phyloP scores from a whole-genome alignment of 2,888 invertebrate species.

The Tillus elongatus region DNA sequence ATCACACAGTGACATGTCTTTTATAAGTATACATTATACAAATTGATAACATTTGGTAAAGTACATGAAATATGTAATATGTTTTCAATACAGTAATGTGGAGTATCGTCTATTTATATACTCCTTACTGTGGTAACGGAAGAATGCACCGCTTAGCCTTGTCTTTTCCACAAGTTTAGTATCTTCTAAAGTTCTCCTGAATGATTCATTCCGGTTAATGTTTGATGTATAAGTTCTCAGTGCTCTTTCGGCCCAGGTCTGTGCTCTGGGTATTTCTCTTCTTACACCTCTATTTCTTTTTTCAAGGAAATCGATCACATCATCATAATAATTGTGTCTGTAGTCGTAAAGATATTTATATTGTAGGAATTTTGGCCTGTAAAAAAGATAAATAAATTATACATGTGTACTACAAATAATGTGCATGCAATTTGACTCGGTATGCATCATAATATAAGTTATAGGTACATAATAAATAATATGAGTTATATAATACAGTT shows the following conservation, averaged over 20 bases:
- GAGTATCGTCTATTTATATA: slow-evolving; percentile 63
- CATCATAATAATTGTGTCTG: slow-evolving; percentile 78
- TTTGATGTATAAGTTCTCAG: slow-evolving; percentile 55
- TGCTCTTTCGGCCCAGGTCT: slow-evolving; percentile 79
- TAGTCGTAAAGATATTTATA: slow-evolving; percentile 78
- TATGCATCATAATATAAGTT: too few relatives aligned
- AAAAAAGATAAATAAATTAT: slow-evolving; percentile 21
- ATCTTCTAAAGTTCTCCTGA: slow-evolving; percentile 30
- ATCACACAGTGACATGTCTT: too few relatives aligned
- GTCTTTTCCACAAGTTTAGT: slow-evolving; percentile 50
- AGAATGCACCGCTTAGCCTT: slow-evolving; percentile 58
- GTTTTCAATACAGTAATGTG: slow-evolving; percentile 1
- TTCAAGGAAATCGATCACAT: slow-evolving; percentile 74
- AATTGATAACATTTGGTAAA: too few relatives aligned
- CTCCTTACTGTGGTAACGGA: slow-evolving; percentile 66
- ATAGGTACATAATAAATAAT: too few relatives aligned
- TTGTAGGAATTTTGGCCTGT: slow-evolving; percentile 68
- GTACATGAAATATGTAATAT: too few relatives aligned
- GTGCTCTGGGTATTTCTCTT: slow-evolving; percentile 65
- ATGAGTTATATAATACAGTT: too few relatives aligned
- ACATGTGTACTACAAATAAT: too few relatives aligned
- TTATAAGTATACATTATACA: too few relatives aligned
- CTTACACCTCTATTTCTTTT: slow-evolving; percentile 57
- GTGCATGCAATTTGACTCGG: too few relatives aligned
- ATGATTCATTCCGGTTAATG: slow-evolving; percentile 36